phyloP scores from a whole-genome alignment of 2,797 vertebrate species.

The Zenarchopterus dispar region DNA sequence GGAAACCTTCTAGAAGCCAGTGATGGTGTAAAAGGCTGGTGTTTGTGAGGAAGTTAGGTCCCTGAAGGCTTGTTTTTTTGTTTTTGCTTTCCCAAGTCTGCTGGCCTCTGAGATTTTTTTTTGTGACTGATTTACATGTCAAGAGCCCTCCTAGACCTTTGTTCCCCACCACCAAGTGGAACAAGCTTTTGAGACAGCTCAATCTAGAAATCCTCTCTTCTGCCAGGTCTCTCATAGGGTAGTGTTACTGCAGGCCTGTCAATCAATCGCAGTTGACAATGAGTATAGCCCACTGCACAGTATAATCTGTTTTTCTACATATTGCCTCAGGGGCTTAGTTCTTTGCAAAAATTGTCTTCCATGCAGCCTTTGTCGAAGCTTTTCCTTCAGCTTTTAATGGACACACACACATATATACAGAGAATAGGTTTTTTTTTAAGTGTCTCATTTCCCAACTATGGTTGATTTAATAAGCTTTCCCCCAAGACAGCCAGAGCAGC shows the following conservation, averaged over 20 bases:
- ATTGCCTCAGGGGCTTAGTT: constrained; percentile 3
- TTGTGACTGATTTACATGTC: constrained; percentile 72
- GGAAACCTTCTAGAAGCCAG: constrained; percentile 58
- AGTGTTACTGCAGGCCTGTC: constrained; percentile 34
- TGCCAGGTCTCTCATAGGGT: constrained; percentile 36
- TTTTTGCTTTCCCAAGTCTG: constrained; percentile 57
- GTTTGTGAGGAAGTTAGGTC: constrained; percentile 60
- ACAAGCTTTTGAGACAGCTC: constrained; percentile 56
- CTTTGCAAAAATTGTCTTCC: background rate
- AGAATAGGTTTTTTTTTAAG: no score
- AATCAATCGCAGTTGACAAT: constrained; percentile 44
- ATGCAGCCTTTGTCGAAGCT: no score
- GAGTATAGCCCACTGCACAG: background rate
- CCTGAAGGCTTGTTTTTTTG: constrained; percentile 52
- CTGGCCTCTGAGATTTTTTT: constrained; percentile 61
- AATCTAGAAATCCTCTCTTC: constrained; percentile 49
- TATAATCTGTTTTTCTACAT: constrained; percentile 6
- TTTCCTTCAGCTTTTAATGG: no score
- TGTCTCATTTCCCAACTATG: no score
- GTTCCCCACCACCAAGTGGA: constrained; percentile 34
- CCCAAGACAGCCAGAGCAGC: no score
- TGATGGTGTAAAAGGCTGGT: constrained; percentile 43
- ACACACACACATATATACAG: no score
- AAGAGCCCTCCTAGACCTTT: constrained; percentile 61
- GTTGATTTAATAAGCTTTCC: no score